These are phyloP conservation scores for Margarornis squamiger DNA, from an alignment of 2,797 vertebrate species.

Conservation along the genomic window DNA sequence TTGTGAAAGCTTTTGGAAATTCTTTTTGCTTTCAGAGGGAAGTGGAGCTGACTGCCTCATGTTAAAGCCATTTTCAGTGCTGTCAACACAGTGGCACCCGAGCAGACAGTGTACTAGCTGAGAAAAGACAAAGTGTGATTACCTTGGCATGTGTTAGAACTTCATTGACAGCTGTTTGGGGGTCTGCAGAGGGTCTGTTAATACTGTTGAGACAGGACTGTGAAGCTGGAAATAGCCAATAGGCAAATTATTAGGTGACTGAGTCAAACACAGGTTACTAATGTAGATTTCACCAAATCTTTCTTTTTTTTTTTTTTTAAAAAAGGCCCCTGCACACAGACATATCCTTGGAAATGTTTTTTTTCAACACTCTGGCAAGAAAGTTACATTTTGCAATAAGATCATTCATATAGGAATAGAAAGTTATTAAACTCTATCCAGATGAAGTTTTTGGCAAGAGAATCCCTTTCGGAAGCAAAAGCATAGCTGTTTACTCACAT, in stretches of 20 bases:
- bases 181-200: not conserved
- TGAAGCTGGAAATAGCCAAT: not conserved
- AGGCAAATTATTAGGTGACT: not conserved
- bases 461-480: not conserved
- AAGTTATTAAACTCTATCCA: not conserved
- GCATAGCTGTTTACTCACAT: not conserved
- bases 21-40: not conserved
- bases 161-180: not conserved
- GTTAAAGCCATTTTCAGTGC: not conserved
- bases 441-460: conserved; percentile 9
- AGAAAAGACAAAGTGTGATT: not conserved
- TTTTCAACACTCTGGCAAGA: not conserved
- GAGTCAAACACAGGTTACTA: not conserved
- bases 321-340: not conserved
- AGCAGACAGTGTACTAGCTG: not conserved
- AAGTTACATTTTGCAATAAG: not conserved
- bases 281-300: not conserved
- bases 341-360: not conserved
- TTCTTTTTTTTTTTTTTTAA: not conserved
- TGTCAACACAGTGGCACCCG: not conserved
- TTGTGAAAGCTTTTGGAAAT: not conserved
- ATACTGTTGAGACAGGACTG: not conserved
- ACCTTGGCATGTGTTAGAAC: not conserved
- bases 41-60: not conserved
- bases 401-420: not conserved